Evolutionary conservation across 2,888 invertebrate genomes (phyloP).

Genomic region (Campoplex capitator): DNA sequence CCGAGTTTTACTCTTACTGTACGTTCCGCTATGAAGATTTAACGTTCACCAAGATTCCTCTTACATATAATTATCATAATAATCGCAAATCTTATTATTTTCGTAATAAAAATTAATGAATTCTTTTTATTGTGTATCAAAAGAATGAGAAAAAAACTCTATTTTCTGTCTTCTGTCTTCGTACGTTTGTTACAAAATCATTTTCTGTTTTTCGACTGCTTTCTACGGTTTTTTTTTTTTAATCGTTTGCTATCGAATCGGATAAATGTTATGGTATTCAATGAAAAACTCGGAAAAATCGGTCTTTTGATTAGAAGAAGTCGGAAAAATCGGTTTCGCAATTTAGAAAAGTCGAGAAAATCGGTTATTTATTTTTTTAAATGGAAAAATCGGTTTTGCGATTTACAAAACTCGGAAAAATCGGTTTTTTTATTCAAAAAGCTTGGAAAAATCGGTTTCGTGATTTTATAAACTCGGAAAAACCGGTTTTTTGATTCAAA

Average conservation of each 20-base stretch:
- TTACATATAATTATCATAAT: slow-evolving; percentile 5
- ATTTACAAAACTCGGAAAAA: too few species aligned
- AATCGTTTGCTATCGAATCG: neutral
- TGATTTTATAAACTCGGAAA: too few species aligned
- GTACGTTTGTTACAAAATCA: neutral
- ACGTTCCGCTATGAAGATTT: slow-evolving; percentile 19
- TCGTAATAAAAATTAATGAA: neutral
- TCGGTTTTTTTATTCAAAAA: too few species aligned
- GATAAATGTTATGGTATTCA: neutral
- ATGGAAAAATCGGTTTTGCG: too few species aligned
- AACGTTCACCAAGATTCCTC: slow-evolving; percentile 43
- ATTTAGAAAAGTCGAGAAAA: too few species aligned
- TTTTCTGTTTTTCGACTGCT: neutral
- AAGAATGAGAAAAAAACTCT: neutral
- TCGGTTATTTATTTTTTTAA: too few species aligned
- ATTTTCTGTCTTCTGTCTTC: neutral
- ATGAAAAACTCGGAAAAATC: too few species aligned
- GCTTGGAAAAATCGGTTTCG: too few species aligned
- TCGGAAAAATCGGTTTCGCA: too few species aligned
- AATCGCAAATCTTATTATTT: slow-evolving; percentile 3
- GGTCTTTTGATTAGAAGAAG: too few species aligned
- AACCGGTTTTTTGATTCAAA: too few species aligned
- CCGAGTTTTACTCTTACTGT: slow-evolving; percentile 41
- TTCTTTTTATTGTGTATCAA: neutral
- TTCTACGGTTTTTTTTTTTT: neutral